These are phyloP conservation scores for Lethocerus indicus DNA, from an alignment of 1,140 invertebrate genomes.

Conservation along the genomic window DNA sequence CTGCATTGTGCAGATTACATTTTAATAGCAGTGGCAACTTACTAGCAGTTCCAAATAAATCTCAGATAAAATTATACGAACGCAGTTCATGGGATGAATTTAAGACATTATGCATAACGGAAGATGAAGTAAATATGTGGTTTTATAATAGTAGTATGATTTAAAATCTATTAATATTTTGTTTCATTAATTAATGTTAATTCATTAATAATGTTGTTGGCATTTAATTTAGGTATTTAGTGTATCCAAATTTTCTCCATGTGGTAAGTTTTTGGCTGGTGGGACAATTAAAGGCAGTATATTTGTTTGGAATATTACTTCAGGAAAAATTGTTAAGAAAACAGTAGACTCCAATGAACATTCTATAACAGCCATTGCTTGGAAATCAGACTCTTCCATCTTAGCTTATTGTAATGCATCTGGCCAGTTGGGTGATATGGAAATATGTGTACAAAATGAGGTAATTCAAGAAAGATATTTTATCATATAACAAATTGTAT, in stretches of 20 bases:
- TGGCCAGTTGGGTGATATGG: slow-evolving; percentile 58
- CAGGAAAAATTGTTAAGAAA: slow-evolving; percentile 19
- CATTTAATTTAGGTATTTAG: slow-evolving; percentile 38
- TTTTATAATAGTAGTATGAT: slow-evolving; percentile 12
- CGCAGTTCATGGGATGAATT: slow-evolving; percentile 46
- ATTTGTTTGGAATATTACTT: slow-evolving; percentile 53
- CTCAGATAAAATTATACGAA: slow-evolving; percentile 53
- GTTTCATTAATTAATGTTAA: slow-evolving; percentile 11
- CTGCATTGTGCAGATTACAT: slow-evolving; percentile 28
- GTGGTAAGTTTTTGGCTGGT: slow-evolving; percentile 60
- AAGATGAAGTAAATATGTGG: slow-evolving; percentile 23
- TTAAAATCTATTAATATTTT: slow-evolving; percentile 1
- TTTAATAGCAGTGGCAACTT: slow-evolving; percentile 42
- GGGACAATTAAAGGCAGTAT: slow-evolving; percentile 58
- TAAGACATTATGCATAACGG: slow-evolving; percentile 34
- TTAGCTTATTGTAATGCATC: slow-evolving; percentile 67
- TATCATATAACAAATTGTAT: too few relatives aligned
- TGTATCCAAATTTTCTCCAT: slow-evolving; percentile 53
- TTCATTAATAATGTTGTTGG: slow-evolving; percentile 13
- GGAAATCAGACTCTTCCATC: slow-evolving; percentile 49
- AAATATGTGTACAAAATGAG: too few relatives aligned
- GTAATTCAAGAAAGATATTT: too few relatives aligned
- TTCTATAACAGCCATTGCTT: slow-evolving; percentile 55
- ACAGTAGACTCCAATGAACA: slow-evolving; percentile 37
- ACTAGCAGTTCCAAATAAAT: slow-evolving; percentile 59